Evolutionary conservation across 2,797 vertebrate genomes (phyloP).

Genomic region (Paratrypauchen microcephalus): DNA sequence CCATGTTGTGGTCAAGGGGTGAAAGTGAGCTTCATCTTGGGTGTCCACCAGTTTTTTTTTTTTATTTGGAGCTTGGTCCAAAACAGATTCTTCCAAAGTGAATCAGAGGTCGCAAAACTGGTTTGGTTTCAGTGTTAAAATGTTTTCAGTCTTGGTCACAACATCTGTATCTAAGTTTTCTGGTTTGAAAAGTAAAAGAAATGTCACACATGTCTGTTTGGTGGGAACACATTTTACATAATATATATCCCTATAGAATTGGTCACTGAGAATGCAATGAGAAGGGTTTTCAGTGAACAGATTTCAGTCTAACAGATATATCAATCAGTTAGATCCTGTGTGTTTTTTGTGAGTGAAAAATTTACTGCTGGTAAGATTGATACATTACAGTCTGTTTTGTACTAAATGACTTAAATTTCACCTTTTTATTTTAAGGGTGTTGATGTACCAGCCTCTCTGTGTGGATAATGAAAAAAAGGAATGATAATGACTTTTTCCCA

Average conservation of each 20-base stretch:
- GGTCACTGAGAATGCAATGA: background rate
- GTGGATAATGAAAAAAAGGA: too few species aligned
- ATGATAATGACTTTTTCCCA: too few species aligned
- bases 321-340: too few species aligned
- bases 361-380: too few species aligned
- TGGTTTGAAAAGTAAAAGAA: background rate
- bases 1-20: conserved; percentile 4
- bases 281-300: background rate
- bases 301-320: too few species aligned
- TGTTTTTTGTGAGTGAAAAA: too few species aligned
- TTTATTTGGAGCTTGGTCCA: conserved; percentile 60
- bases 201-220: background rate
- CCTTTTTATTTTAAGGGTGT: too few species aligned
- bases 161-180: background rate
- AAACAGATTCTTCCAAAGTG: conserved; percentile 75
- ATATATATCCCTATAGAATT: background rate
- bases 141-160: conserved; percentile 53
- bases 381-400: too few species aligned
- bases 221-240: background rate
- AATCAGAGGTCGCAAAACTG: conserved; percentile 64
- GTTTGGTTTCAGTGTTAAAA: conserved; percentile 56
- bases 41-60: conserved; percentile 43
- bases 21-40: conserved; percentile 62
- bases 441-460: too few species aligned
- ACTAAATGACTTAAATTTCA: too few species aligned